Evolutionary conservation across 2,888 invertebrate genomes (phyloP).

Genomic region (Drosophila leonis): DNA sequence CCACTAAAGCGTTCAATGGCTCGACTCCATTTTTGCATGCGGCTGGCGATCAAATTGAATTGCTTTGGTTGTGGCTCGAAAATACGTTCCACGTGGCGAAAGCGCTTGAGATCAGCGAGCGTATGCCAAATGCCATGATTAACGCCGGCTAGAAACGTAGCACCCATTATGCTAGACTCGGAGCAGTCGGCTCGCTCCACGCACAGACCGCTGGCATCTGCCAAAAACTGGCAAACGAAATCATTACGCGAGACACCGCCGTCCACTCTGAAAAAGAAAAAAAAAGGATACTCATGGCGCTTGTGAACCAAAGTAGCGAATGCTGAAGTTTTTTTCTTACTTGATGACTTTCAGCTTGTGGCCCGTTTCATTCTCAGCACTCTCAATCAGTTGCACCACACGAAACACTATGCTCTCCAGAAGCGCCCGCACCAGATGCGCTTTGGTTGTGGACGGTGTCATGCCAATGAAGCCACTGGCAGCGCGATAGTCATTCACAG

Average conservation of each 20-base stretch:
- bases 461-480: conserved; percentile 92
- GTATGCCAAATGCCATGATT: conserved; percentile 92
- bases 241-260: conserved; percentile 98
- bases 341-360: conserved; percentile 87
- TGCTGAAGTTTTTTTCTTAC: conserved; percentile 83
- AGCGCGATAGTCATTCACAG: conserved; percentile 94
- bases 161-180: conserved; percentile 95
- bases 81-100: conserved; percentile 87
- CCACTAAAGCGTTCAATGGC: conserved; percentile 83
- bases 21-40: conserved; percentile 80
- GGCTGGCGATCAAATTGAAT: conserved; percentile 48
- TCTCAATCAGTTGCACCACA: conserved; percentile 91
- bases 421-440: conserved; percentile 93
- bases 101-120: conserved; percentile 88
- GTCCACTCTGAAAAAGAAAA: conserved; percentile 89
- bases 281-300: not conserved
- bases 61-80: conserved; percentile 87
- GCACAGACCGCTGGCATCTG: conserved; percentile 91
- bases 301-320: too few species aligned
- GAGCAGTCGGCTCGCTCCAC: conserved; percentile 91
- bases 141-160: conserved; percentile 94
- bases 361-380: conserved; percentile 90
- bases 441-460: conserved; percentile 89
- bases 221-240: conserved; percentile 94
- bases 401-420: conserved; percentile 94